Evolutionary conservation across 2,888 invertebrate species (phyloP).

Genomic region (Eupsilia transversa): DNA sequence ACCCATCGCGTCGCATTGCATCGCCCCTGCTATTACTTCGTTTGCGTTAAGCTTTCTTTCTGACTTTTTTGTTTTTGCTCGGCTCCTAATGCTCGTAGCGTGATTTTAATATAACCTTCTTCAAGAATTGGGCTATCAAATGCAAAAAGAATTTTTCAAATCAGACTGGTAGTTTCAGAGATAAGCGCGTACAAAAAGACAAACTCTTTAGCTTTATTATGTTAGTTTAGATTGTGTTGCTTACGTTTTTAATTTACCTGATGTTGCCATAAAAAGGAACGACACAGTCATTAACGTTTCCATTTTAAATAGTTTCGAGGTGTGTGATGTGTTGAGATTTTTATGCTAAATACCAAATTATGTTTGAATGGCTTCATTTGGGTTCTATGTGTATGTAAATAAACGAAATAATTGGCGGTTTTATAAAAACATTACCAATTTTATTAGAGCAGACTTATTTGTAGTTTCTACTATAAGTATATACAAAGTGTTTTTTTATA

Average conservation of each 20-base stretch:
- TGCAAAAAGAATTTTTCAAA: not conserved
- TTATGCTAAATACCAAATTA: constrained; percentile 13
- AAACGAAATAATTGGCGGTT: not conserved
- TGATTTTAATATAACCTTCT: not conserved
- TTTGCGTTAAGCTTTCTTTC: not conserved
- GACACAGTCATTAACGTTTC: constrained; percentile 13
- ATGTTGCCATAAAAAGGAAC: constrained; percentile 22
- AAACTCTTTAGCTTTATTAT: not conserved
- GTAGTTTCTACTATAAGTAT: no score
- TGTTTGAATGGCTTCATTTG: constrained; percentile 9
- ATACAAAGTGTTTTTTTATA: no score
- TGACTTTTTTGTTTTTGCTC: not conserved
- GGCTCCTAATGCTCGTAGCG: no score
- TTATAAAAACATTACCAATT: not conserved
- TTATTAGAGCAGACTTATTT: not conserved
- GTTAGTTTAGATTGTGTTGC: constrained; percentile 7
- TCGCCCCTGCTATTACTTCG: no score
- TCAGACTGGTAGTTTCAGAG: not conserved
- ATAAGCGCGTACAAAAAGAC: not conserved
- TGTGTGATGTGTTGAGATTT: constrained; percentile 34
- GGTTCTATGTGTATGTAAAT: no score
- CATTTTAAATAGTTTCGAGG: constrained; percentile 36
- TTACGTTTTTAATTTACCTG: constrained; percentile 35
- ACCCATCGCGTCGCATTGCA: no score
- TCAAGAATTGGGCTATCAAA: not conserved